Conservation (phyloP, 2,888 invertebrate genomes). For the Tetramorium bicarinatum region DNA sequence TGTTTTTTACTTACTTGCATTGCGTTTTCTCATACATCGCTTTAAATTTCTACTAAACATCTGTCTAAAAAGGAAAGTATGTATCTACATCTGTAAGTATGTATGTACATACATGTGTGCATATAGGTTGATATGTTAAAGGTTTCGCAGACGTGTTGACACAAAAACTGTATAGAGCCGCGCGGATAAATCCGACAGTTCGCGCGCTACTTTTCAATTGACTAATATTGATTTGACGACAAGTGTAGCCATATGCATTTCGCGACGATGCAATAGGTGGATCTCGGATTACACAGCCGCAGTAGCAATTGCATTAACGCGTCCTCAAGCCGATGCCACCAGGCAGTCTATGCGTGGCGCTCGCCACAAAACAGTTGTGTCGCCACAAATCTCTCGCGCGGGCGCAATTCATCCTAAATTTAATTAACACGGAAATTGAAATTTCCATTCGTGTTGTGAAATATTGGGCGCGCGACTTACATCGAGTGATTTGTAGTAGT, state of each 20-base stretch:
- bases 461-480: background rate
- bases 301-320: slow-evolving; percentile 77
- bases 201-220: slow-evolving; percentile 60
- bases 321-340: slow-evolving; percentile 71
- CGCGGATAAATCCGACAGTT: slow-evolving; percentile 53
- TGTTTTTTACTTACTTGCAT: background rate
- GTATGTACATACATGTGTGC: background rate
- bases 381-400: slow-evolving; percentile 60
- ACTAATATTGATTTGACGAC: slow-evolving; percentile 69
- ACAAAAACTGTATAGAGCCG: background rate
- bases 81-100: background rate
- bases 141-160: background rate
- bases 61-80: background rate
- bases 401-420: slow-evolving; percentile 44
- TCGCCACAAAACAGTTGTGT: slow-evolving; percentile 55
- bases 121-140: background rate
- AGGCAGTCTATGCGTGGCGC: slow-evolving; percentile 57
- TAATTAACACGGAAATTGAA: slow-evolving; percentile 40
- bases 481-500: background rate
- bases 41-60: background rate
- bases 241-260: slow-evolving; percentile 58
- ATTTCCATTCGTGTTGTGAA: slow-evolving; percentile 11
- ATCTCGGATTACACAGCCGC: slow-evolving; percentile 78
- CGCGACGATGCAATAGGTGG: slow-evolving; percentile 63
- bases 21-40: background rate